Base-by-base conservation (phyloP, 1,140 invertebrate species). In the Neodiprion virginianus region DNA sequence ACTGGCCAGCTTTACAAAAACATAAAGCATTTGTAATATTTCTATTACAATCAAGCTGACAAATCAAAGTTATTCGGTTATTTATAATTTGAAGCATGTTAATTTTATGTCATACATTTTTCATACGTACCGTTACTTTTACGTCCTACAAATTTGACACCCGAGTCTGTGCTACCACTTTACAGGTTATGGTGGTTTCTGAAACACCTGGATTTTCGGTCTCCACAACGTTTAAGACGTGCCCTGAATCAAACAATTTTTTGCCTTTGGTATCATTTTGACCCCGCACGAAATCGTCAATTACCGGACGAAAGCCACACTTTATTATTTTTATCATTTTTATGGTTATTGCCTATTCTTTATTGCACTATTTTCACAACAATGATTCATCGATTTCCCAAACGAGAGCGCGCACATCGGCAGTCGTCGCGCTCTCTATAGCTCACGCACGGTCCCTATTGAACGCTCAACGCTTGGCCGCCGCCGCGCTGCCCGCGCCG, bases 41-140 rank as follows among this genome's bases (percentile, higher is more conserved):
- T 65, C 75, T n/a, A 48, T 76, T 70, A 17, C 40, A 65, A 67
- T 71, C 75, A n/a, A 76, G 49, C 75, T 76, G 65, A 70, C 73
- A 76, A 73, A 17, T 72, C 66, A 66, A 40, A 50, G 61, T 68
- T 72, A 67, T 68, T 72, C 67, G 68, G 69, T 72, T 68, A 67
- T 48, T 9, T 14, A 11, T 11, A 9, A 53, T 53, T 9, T 53
- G 10, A 53, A 53, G 50, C 1, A 14, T 9, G 50, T 53, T 11
- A 53, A 9, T 53, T 53, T 53, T 53, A 53, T 53, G 17, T 17
- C 50, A 53, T 14, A 53, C 10, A 14, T 53, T 53, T 53, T 14
- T n/a, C 10, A 61, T 73, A 66, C 67, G n/a, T 73, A 76, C 75
- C 48, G 48, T 61, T 71, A 76, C 66, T 74, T 76, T 74, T 5